phyloP scores from a whole-genome alignment of 2,888 invertebrate species.

The Ichneumon xanthorius region DNA sequence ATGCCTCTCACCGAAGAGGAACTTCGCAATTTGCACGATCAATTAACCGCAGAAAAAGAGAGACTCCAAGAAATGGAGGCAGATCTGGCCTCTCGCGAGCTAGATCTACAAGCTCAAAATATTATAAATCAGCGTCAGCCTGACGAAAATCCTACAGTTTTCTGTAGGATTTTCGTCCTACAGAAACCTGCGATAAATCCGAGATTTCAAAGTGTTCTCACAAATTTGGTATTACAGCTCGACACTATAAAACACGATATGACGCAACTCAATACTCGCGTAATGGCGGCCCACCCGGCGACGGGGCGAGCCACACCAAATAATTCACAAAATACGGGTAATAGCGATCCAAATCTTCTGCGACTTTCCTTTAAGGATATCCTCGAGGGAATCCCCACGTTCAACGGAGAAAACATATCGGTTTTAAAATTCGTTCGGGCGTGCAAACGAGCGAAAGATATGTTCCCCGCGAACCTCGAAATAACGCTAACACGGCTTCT shows the following conservation, averaged over 20 bases:
- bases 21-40: neutral
- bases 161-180: no score
- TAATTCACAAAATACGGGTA: neutral
- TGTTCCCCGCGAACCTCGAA: slow-evolving; percentile 18
- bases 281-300: no score
- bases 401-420: slow-evolving; percentile 25
- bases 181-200: no score
- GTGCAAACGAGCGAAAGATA: slow-evolving; percentile 25
- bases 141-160: no score
- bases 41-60: neutral
- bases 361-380: slow-evolving; percentile 21
- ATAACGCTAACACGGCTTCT: slow-evolving; percentile 3
- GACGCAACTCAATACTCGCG: no score
- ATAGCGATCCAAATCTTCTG: neutral
- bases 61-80: neutral
- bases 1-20: neutral
- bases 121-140: neutral
- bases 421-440: slow-evolving; percentile 41
- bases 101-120: neutral
- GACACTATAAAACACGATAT: no score
- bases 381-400: slow-evolving; percentile 18
- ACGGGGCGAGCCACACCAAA: no score
- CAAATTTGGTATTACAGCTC: no score
- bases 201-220: no score
- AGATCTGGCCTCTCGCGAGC: neutral